Evolutionary conservation across 2,888 invertebrate species (phyloP).

Genomic region (Meteorus cinctellus): DNA sequence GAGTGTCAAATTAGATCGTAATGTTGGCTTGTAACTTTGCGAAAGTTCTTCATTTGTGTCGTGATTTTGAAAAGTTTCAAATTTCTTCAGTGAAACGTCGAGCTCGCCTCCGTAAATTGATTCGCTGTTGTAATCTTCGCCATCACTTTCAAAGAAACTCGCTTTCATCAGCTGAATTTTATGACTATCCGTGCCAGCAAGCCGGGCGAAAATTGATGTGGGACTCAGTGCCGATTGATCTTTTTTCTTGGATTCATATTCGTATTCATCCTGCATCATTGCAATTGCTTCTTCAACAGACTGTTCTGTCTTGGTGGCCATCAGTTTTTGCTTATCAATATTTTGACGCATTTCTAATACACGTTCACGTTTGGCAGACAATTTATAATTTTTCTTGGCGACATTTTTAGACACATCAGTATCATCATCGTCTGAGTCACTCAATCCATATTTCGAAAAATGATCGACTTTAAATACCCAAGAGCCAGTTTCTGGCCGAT

Average conservation of each 20-base stretch:
- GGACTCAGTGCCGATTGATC: conserved; percentile 74
- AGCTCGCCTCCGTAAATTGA: conserved; percentile 13
- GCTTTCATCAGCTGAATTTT: conserved; percentile 89
- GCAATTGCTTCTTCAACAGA: not conserved
- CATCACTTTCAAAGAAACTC: conserved; percentile 78
- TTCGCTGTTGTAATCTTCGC: conserved; percentile 58
- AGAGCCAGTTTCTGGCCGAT: conserved; percentile 94
- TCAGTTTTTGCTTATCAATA: conserved; percentile 9
- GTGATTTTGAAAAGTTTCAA: conserved; percentile 19
- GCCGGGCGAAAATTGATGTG: conserved; percentile 78
- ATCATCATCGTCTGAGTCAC: conserved; percentile 92
- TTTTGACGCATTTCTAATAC: not conserved
- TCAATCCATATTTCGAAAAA: conserved; percentile 94
- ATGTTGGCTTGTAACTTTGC: conserved; percentile 42
- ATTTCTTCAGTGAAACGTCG: conserved; percentile 1
- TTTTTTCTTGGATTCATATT: conserved; percentile 12
- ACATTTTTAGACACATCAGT: conserved; percentile 70
- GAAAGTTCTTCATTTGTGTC: conserved; percentile 7
- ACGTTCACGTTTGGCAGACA: not conserved
- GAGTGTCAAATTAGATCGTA: conserved; percentile 51
- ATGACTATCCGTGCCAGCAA: conserved; percentile 80
- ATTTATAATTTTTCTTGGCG: conserved; percentile 57
- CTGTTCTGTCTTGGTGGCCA: not conserved
- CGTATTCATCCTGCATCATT: conserved; percentile 25
- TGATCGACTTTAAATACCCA: conserved; percentile 98